A percentile compares a stretch with the other conserved stretches of the same genome.
Conservation (phyloP, 2,888 invertebrate species). For the Dynastes grantii region DNA sequence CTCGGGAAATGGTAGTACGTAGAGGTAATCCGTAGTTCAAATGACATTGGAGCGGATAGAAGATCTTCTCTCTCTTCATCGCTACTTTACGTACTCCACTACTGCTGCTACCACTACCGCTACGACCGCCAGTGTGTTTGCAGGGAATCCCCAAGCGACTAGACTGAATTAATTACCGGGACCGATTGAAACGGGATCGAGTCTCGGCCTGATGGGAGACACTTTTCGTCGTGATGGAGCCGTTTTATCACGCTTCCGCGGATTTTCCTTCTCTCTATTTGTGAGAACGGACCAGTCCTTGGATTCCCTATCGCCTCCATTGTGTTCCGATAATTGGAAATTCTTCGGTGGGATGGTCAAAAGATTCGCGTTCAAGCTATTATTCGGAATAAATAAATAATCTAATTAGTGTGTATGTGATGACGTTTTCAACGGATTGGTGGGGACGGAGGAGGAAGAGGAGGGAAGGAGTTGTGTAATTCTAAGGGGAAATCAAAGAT, state of each 20-base stretch:
- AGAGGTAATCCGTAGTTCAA: conserved; percentile 60
- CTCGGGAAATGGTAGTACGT: neutral
- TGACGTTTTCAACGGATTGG: neutral
- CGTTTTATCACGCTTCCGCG: conserved; percentile 25
- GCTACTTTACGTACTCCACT: neutral
- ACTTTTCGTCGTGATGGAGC: conserved; percentile 22
- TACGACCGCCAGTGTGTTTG: conserved; percentile 57
- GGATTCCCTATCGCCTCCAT: conserved; percentile 14
- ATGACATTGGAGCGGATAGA: conserved; percentile 63
- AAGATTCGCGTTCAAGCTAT: conserved; percentile 27
- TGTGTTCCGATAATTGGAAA: conserved; percentile 27
- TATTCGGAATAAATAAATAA: conserved; percentile 37
- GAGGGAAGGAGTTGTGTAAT: neutral
- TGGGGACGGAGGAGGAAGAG: neutral
- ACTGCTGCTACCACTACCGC: neutral
- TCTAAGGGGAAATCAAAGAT: conserved; percentile 14
- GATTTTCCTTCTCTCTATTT: conserved; percentile 14
- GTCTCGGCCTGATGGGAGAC: conserved; percentile 24
- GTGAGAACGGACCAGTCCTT: conserved; percentile 1
- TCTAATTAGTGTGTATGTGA: conserved; percentile 16
- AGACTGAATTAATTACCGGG: conserved; percentile 65
- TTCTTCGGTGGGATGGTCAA: conserved; percentile 42
- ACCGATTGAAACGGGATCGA: conserved; percentile 58
- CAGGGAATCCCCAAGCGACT: conserved; percentile 63
- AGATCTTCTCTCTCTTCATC: conserved; percentile 1